Conservation (phyloP, 2,888 invertebrate species). For the Drosophila nigritarsus region DNA sequence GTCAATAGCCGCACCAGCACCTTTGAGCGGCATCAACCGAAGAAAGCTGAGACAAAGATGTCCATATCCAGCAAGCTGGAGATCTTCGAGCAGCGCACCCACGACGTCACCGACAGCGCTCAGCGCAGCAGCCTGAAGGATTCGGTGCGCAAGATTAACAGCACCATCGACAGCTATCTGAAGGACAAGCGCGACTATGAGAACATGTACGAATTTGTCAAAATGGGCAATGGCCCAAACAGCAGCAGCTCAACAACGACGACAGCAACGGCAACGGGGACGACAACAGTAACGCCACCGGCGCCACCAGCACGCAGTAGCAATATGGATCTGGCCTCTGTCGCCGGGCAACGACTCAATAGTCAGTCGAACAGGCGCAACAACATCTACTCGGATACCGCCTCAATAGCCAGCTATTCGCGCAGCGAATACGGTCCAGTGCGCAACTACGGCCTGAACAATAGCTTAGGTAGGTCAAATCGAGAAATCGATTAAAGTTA, state of each 20-base stretch:
- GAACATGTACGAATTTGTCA: slow-evolving; percentile 83
- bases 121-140: slow-evolving; percentile 84
- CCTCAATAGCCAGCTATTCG: slow-evolving; percentile 82
- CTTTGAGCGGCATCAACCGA: slow-evolving; percentile 79
- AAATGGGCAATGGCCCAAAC: slow-evolving; percentile 61
- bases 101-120: slow-evolving; percentile 48
- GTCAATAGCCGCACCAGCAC: slow-evolving; percentile 81
- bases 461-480: slow-evolving; percentile 81
- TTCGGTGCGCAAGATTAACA: slow-evolving; percentile 85
- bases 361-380: slow-evolving; percentile 63
- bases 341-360: slow-evolving; percentile 67
- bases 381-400: slow-evolving; percentile 78
- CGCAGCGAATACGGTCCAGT: slow-evolving; percentile 84
- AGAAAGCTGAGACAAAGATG: slow-evolving; percentile 80
- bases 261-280: slow-evolving; percentile 6
- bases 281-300: slow-evolving; percentile 73
- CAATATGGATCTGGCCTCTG: slow-evolving; percentile 64
- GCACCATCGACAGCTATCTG: slow-evolving; percentile 85
- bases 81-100: slow-evolving; percentile 78
- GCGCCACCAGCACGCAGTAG: slow-evolving; percentile 79
- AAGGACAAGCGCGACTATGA: slow-evolving; percentile 85
- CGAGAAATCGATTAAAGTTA: not conserved
- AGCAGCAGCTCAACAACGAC: slow-evolving; percentile 22
- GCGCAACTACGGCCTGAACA: slow-evolving; percentile 82
- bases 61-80: slow-evolving; percentile 82